Percentiles rank a stretch among this genome's conserved stretches.
These are phyloP conservation scores for Heliothis peltigera DNA, from an alignment of 2,888 invertebrate species.

Conservation along the genomic window DNA sequence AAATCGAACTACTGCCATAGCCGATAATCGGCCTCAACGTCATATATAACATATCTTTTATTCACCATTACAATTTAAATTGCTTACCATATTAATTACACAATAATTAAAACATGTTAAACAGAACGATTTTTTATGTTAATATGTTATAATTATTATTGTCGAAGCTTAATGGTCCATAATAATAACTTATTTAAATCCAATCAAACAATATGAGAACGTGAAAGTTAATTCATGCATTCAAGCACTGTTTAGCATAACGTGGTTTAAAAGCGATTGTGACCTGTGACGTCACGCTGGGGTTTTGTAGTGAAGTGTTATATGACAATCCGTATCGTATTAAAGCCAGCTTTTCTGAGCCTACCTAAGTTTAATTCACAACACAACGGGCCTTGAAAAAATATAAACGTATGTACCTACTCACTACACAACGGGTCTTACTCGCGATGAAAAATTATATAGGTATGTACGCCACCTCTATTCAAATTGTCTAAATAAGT, in stretches of 20 bases:
- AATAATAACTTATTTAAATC: conserved; percentile 5
- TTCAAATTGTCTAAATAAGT: too few species aligned
- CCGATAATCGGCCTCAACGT: too few species aligned
- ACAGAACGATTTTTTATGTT: background rate
- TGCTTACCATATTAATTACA: background rate
- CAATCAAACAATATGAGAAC: conserved; percentile 3
- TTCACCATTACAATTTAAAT: background rate
- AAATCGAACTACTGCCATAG: too few species aligned
- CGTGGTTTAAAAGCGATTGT: background rate
- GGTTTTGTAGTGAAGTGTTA: background rate
- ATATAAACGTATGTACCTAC: too few species aligned
- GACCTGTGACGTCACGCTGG: background rate
- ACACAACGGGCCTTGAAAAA: too few species aligned
- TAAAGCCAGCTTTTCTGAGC: background rate
- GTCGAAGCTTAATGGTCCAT: background rate
- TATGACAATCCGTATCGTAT: background rate
- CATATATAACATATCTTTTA: background rate
- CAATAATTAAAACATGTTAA: background rate
- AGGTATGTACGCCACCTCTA: too few species aligned
- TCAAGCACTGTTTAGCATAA: background rate
- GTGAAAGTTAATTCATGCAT: conserved; percentile 9
- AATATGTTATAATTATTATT: background rate
- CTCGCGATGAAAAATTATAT: too few species aligned
- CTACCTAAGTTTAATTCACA: too few species aligned
- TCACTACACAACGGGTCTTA: too few species aligned